Base-by-base conservation (phyloP, 1,140 invertebrate genomes). In the Danaus plexippus region DNA sequence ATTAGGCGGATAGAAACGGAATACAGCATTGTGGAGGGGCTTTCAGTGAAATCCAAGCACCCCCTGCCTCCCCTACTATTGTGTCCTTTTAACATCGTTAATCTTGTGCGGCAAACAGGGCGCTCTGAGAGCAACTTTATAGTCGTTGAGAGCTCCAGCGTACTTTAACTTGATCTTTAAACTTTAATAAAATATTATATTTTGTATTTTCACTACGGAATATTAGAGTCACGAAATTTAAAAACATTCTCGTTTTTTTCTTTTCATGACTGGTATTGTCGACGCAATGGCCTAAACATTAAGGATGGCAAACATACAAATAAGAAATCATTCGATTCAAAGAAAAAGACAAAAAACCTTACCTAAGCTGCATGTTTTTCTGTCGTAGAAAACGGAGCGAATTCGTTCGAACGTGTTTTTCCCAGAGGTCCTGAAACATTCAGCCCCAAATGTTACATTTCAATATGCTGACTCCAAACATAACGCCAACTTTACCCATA, bases 381-480 rank as follows among this genome's bases (percentile, higher is more conserved):
- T 44, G 43, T 50, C 48, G n/a, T 50, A 41, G 32, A 40, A 9
- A 51, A 43, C 40, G 46, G 49, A n/a, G 1, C 22, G 53, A 65
- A 66, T 63, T 73, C 69, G 74, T 73, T 71, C 68, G 61, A 49
- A 64, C 66, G 50, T 74, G 67, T 75, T 67, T 62, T 70, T 69
- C 75, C 73, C 61, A 11, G 15, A 65, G 60, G 60, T 48, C 64
- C 77, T 80, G 80, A 56, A 80, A 80, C 68, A 69, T 75, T 70
- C 66, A 55, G 66, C 64, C 47, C 71, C 79, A 80, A 81, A 77
- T 80, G 76, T 80, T 81, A 81, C 73, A 71, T 80, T 80, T 78
- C 79, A 85, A 80, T 82, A 82, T 71, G 77, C 73, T 72, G 71
- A 80, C 72, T 71, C 61, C 65, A 71, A 76, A 72, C 61, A 65